Base-by-base conservation (phyloP, 2,888 invertebrate genomes). In the Apodemia hepburni region DNA sequence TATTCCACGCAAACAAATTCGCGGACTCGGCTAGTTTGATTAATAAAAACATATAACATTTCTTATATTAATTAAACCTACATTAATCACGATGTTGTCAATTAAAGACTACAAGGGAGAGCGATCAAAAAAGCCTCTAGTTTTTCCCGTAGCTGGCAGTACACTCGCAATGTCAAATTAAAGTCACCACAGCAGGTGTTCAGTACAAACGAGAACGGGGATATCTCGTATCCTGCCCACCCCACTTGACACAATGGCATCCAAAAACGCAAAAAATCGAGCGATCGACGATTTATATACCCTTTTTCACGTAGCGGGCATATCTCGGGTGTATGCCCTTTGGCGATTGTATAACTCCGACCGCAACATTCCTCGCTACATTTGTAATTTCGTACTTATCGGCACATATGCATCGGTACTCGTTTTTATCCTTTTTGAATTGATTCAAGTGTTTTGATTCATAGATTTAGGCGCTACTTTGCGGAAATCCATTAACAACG, bases 211-310 rank as follows among this genome's bases (percentile, higher is more conserved):
- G 51, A 51, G 51, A 18, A 9, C 51, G 51, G 51, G 18, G 27
- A 27, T 5, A 54, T 54, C 27, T 27, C 27, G 33, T 49, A 45
- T 54, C 54, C 54, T 54, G 54, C 54, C 54, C 54, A 42, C 59
- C 54, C 54, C 54, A 83, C 83, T 83, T 82, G 83, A 78, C 84
- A 81, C 80, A 76, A 76, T 72, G 84, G 85, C 70, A 86, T 85
- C 74, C 80, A 73, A 85, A 84, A 84, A 82, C 68, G 80, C 68
- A 76, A 77, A 86, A 85, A 84, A 83, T 79, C 66, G 69, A 65
- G 68, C 75, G 73, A 75, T 75, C 74, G 65, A 71, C 74, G 78
- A 84, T 84, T 84, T 82, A 83, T 82, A 75, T 73, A 72, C 67
- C 78, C 70, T 66, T 66, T 61, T 67, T 67, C 68, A 65, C 70